A percentile compares a stretch with the other conserved stretches of the same genome.
Evolutionary conservation across 1,140 invertebrate species (phyloP).

Genomic region (Drosophila oshimai): DNA sequence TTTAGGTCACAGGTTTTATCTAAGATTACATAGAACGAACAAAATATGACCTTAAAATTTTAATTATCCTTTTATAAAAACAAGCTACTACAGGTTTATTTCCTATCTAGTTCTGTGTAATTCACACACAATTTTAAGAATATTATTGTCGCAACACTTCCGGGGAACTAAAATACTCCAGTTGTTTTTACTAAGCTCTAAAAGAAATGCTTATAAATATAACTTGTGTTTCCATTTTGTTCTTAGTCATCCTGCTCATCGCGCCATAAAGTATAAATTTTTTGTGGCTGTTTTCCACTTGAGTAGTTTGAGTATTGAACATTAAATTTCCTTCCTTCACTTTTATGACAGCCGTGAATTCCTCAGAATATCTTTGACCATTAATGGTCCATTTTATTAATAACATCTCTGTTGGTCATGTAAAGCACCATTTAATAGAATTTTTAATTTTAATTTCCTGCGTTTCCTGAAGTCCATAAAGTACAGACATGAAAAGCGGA

Average conservation of each 20-base stretch:
- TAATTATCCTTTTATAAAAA: too few relatives aligned
- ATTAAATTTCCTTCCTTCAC: not conserved
- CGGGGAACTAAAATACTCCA: not conserved
- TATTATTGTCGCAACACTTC: too few relatives aligned
- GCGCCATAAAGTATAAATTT: not conserved
- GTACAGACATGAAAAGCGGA: not conserved
- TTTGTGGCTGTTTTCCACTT: not conserved
- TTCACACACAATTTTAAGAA: too few relatives aligned
- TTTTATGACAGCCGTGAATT: not conserved
- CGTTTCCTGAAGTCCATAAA: constrained; percentile 11
- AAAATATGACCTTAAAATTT: too few relatives aligned
- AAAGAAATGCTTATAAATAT: not conserved
- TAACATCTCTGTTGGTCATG: not conserved
- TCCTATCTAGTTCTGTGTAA: too few relatives aligned
- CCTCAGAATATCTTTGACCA: not conserved
- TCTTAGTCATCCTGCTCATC: not conserved
- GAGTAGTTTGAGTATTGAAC: not conserved
- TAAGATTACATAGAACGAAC: too few relatives aligned
- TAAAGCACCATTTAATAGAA: constrained; percentile 9
- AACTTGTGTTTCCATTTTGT: not conserved
- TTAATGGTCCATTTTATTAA: not conserved
- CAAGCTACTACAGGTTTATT: too few relatives aligned
- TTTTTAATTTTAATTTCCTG: constrained; percentile 31
- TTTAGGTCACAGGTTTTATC: too few relatives aligned
- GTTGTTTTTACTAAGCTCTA: not conserved